These are phyloP conservation scores for Poecilus cupreus DNA, from an alignment of 2,888 invertebrate species.

Conservation along the genomic window DNA sequence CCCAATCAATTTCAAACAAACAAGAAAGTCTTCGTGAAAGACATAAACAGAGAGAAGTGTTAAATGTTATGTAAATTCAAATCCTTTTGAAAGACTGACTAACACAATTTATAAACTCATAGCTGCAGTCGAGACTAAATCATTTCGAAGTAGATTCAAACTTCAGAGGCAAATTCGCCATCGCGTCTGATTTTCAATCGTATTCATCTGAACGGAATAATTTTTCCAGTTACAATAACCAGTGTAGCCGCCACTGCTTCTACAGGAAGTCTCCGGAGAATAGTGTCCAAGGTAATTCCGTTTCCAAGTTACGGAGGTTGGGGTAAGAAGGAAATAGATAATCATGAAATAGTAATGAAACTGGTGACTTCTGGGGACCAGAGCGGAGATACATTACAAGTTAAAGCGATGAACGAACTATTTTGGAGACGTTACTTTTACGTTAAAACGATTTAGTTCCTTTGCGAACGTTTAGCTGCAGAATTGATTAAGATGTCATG, in stretches of 20 bases:
- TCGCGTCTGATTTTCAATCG: constrained; percentile 43
- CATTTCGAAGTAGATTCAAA: too few species aligned
- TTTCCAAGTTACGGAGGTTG: neutral
- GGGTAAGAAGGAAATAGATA: constrained; percentile 24
- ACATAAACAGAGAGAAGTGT: neutral
- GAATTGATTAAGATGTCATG: constrained; percentile 32
- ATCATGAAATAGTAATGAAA: constrained; percentile 42
- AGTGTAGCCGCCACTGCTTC: too few species aligned
- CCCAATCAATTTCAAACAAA: constrained; percentile 10
- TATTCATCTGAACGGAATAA: constrained; percentile 38
- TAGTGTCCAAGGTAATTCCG: neutral
- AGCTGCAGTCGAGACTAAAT: too few species aligned
- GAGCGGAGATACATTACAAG: constrained; percentile 16
- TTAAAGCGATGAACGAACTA: neutral
- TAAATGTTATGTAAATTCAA: neutral
- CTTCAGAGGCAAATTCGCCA: too few species aligned
- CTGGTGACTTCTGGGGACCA: neutral
- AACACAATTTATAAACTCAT: constrained; percentile 1
- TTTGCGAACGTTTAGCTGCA: neutral
- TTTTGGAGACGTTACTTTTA: neutral
- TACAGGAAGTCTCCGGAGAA: too few species aligned
- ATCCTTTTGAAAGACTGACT: constrained; percentile 7
- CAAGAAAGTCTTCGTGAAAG: neutral
- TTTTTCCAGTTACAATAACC: too few species aligned
- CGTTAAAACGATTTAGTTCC: neutral